Conservation (phyloP, 1,140 invertebrate species). For the Eumaeus atala region DNA sequence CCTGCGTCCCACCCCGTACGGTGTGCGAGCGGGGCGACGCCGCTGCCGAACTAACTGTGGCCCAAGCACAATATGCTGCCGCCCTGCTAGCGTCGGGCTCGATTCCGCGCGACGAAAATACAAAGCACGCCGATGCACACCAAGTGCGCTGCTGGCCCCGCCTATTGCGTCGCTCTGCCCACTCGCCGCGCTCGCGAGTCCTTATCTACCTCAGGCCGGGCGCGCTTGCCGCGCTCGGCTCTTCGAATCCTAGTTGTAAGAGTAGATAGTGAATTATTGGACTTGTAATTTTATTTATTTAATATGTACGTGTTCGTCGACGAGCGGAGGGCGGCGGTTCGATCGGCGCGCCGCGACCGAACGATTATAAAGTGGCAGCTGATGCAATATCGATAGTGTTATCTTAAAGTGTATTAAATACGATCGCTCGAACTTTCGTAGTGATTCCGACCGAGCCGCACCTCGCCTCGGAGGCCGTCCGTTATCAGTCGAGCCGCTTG, state of each 20-base stretch:
- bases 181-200: background rate
- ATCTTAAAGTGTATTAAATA: background rate
- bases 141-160: no score
- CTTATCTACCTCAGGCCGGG: constrained; percentile 59
- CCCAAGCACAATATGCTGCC: background rate
- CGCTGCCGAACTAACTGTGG: no score
- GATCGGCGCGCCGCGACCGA: background rate
- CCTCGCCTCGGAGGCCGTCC: background rate
- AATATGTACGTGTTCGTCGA: constrained; percentile 25
- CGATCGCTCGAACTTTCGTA: background rate
- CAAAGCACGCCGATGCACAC: no score
- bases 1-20: background rate
- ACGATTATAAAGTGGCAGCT: background rate
- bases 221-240: constrained; percentile 34
- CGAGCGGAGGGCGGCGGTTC: constrained; percentile 10
- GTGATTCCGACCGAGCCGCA: background rate
- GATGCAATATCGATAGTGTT: background rate
- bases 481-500: no score
- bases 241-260: constrained; percentile 67
- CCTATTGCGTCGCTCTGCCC: background rate
- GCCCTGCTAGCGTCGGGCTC: background rate
- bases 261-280: constrained; percentile 62
- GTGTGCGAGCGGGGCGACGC: no score
- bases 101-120: no score
- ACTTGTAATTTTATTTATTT: constrained; percentile 53